phyloP scores from a whole-genome alignment of 2,888 invertebrate species.

The Mellilla xanthometata region DNA sequence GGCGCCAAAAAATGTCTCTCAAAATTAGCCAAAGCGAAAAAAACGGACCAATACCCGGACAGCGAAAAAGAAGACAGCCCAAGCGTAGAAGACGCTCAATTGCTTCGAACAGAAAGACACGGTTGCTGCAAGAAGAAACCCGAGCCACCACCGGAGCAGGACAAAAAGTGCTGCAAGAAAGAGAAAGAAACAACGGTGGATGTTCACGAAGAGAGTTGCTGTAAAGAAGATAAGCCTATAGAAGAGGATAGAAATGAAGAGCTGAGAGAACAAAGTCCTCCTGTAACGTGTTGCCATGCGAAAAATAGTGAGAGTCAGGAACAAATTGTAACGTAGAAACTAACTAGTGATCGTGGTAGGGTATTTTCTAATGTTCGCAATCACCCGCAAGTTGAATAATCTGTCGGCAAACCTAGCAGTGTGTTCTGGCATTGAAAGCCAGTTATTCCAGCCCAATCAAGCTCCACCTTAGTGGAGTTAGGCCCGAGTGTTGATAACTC shows the following conservation, averaged over 20 bases:
- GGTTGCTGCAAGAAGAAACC: conserved; percentile 62
- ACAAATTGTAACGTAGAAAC: conserved; percentile 48
- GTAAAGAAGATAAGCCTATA: conserved; percentile 30
- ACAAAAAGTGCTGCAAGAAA: conserved; percentile 43
- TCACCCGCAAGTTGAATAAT: conserved; percentile 6
- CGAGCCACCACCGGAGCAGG: conserved; percentile 50
- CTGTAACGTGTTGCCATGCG: conserved; percentile 61
- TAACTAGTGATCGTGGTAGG: background rate
- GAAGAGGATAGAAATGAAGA: conserved; percentile 23
- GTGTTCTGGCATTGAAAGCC: too few species aligned
- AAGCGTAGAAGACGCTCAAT: conserved; percentile 62
- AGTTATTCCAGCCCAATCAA: too few species aligned
- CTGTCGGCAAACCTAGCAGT: too few species aligned
- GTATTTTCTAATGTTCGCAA: conserved; percentile 6
- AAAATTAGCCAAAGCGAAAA: conserved; percentile 59
- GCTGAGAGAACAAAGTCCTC: conserved; percentile 60
- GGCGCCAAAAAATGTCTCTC: conserved; percentile 71
- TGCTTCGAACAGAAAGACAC: conserved; percentile 54
- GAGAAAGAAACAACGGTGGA: conserved; percentile 16
- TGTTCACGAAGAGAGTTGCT: conserved; percentile 40
- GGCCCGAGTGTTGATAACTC: too few species aligned
- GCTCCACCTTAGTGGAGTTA: too few species aligned
- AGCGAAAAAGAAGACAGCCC: conserved; percentile 64
- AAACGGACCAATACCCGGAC: conserved; percentile 41
- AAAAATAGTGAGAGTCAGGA: conserved; percentile 67